Conservation (phyloP, 2,113 vertebrate species). For the Hyaena hyaena region DNA sequence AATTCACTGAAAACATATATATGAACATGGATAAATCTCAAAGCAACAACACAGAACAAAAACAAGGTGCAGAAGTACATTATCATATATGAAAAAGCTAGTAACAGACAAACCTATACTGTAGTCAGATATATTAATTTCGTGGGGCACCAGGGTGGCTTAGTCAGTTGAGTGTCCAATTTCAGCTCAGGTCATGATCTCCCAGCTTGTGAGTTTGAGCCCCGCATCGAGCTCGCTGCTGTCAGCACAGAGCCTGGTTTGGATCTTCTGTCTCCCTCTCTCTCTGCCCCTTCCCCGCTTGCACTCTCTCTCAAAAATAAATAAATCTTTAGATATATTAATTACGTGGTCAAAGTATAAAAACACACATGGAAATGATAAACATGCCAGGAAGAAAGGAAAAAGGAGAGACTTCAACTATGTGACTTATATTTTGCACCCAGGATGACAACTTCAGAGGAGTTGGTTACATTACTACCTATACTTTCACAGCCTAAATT, state of each 20-base stretch:
- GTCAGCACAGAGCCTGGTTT: no score
- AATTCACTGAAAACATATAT: background rate
- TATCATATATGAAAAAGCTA: slow-evolving; percentile 17
- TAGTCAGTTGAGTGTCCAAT: no score
- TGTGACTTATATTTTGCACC: background rate
- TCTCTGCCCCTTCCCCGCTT: no score
- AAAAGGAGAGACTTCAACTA: background rate
- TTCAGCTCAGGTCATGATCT: no score
- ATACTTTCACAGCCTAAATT: background rate
- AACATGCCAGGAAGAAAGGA: background rate
- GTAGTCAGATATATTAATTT: background rate
- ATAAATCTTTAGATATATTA: background rate
- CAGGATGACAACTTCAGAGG: background rate
- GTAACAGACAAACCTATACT: background rate
- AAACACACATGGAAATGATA: background rate
- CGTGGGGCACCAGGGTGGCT: no score
- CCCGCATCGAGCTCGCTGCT: no score
- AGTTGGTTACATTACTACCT: background rate
- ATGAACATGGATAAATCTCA: background rate
- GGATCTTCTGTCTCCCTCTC: no score
- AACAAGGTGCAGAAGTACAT: background rate
- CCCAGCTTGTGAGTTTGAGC: no score
- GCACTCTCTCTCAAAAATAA: no score
- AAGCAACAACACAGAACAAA: background rate
- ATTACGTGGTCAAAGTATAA: background rate